Evolutionary conservation across 2,797 vertebrate species (phyloP).

Genomic region (Syndactyla subalaris): DNA sequence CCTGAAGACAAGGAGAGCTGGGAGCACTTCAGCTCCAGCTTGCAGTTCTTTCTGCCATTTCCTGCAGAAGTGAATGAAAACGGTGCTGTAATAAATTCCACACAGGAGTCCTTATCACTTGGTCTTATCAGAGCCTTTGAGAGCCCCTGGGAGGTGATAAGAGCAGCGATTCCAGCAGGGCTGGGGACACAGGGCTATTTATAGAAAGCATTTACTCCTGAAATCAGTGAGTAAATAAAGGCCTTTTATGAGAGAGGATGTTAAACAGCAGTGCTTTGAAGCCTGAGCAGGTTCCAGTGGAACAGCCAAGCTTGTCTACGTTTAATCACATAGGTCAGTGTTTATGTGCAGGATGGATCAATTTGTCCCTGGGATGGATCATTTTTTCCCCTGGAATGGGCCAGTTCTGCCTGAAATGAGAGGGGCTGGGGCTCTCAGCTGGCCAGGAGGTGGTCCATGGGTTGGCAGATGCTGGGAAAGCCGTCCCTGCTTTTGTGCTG

Average conservation of each 20-base stretch:
- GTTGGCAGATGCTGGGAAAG: not conserved
- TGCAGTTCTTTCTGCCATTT: not conserved
- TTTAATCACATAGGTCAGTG: fast-evolving
- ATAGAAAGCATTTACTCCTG: not conserved
- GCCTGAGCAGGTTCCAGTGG: not conserved
- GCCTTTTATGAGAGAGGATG: not conserved
- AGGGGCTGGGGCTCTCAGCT: not conserved
- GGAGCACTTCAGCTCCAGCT: not conserved
- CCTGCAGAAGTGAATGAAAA: not conserved
- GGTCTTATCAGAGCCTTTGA: not conserved
- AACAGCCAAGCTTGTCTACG: not conserved
- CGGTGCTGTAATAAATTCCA: not conserved
- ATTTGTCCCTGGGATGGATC: not conserved
- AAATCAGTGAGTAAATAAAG: not conserved
- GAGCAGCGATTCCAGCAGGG: not conserved
- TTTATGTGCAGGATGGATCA: not conserved
- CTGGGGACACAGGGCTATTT: not conserved
- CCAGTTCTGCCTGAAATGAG: too few relatives aligned
- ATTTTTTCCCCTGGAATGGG: too few relatives aligned
- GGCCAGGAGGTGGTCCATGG: not conserved
- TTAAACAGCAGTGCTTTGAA: not conserved
- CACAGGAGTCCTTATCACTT: not conserved
- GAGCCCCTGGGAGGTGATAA: not conserved
- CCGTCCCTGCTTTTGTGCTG: not conserved
- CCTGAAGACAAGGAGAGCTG: not conserved